These are phyloP conservation scores for Drosophila willistoni DNA, from an alignment of 1,140 invertebrate genomes.

Conservation along the genomic window DNA sequence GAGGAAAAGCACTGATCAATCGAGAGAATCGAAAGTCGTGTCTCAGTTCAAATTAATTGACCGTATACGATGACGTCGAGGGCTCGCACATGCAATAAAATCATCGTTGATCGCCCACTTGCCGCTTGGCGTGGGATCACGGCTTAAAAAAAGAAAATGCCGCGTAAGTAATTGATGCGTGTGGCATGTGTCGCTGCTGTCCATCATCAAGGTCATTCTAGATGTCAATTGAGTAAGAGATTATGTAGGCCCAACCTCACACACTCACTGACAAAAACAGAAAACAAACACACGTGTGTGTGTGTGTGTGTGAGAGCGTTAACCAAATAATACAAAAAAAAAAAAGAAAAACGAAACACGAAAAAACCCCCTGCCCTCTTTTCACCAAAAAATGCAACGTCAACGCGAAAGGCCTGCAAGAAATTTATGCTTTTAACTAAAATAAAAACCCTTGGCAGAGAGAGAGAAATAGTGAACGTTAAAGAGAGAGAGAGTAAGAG, in stretches of 20 bases:
- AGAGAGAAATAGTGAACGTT: not conserved
- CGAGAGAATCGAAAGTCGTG: not conserved
- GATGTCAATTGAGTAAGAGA: slow-evolving; percentile 22
- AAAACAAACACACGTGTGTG: slow-evolving; percentile 4
- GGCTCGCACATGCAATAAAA: slow-evolving; percentile 18
- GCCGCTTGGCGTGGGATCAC: slow-evolving; percentile 6
- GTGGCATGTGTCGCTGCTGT: slow-evolving; percentile 16
- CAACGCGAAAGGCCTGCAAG: slow-evolving; percentile 7
- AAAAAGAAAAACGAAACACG: not conserved
- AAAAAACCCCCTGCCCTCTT: not conserved
- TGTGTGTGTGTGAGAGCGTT: not conserved
- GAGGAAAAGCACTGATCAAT: slow-evolving; percentile 14
- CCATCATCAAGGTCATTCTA: slow-evolving; percentile 14
- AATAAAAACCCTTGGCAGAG: not conserved
- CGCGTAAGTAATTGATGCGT: slow-evolving; percentile 24
- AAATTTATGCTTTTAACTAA: slow-evolving; percentile 25
- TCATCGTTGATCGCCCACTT: slow-evolving; percentile 15
- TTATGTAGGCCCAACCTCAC: slow-evolving; percentile 11
- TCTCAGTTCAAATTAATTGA: slow-evolving; percentile 17
- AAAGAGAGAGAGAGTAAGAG: not conserved
- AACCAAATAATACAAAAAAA: not conserved
- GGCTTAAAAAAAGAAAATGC: slow-evolving; percentile 11
- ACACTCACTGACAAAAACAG: not conserved
- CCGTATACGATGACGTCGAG: slow-evolving; percentile 16
- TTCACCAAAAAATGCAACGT: not conserved